Base-by-base conservation (phyloP, 2,797 vertebrate species). In the Alectoris magna region DNA sequence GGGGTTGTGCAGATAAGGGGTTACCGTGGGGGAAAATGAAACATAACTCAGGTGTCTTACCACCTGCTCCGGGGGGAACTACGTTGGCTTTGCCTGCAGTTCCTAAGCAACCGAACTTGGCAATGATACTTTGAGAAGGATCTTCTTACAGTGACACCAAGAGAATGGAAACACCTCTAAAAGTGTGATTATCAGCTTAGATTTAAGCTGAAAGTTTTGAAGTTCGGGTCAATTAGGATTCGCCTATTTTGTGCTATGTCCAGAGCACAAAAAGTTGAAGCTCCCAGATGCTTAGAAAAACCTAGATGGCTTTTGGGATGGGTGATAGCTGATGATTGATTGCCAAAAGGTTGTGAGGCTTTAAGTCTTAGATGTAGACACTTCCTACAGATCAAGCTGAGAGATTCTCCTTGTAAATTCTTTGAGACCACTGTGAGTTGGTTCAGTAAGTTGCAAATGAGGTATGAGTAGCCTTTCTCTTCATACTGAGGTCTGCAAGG, bases 1-100 rank as follows among this genome's bases (percentile, higher is more conserved):
- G 7, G 10, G 58, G 19, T 31, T 62, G 34, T 29, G 59, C 13
- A 27, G n/a, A 66, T 9, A 23, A 38, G 63, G 12, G 9, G 21
- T 44, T 75, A 5, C 16, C 6, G 7, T 23, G 9, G 21, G 14
- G 26, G 3, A 74, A 15, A 78, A 4, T 51, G 14, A 38, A 59
- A 51, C 0, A 0, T 6, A 41, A 19, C 49, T 81, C 36, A 49
- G 4, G 2, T 78, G 14, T 90, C 53, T 16, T 14, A 8, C 4
- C 60, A 7, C 10, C 34, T 55, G 7, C 68, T 71, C 19, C 49
- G 14, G 3, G 12, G 4, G 19, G 55, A 90, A 41, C 23, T 10
- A 26, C 0, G 0, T 29, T 46, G 29, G 3, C 3, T 0, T 19
- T 77, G 24, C 44, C 48, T 11, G 0, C 48, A 10, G 49, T 82